Base-by-base conservation (phyloP, 1,140 invertebrate species). In the Danaus plexippus region DNA sequence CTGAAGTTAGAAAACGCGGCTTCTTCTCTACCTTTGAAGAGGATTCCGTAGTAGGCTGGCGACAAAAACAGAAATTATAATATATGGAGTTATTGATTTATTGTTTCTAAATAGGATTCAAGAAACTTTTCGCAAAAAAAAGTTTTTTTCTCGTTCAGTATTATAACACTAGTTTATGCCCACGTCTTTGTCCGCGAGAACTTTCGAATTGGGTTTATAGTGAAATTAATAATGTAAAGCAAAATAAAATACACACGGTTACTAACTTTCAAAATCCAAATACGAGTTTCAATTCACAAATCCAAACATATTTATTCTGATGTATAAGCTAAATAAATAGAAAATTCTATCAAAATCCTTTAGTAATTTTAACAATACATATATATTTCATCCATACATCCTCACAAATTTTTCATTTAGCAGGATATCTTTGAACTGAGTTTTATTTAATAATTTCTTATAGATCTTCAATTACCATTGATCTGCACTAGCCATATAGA, bases 401-500 rank as follows among this genome's bases (percentile, higher is more conserved):
- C 15, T 1, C 1, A 15, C 1, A 15, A 15, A 15, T 15, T 15
- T 15, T 15, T 15, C 15, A 15, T 15, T 15, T 15, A 15, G 3
- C 22, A 32, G 22, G 22, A 32, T 32, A 8, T 32, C 22, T 32
- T 32, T 3, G 22, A 32, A 32, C 22, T 32, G 5, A 47, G 46
- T 11, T 47, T 47, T 47, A 15, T 5, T 22, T 49, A 49, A 18
- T 9, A 6, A 12, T 15, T 40, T 15, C 47, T 55, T 32, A 6
- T 32, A 32, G 22, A 32, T 4, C 1, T 32, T 32, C 22, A 32
- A 32, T 32, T 85, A 97, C 96, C 94, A 76, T 98, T 97, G 51
- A 98, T 93, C 87, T 98, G 96, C 8, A 97, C 97, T 58, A 97
- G 90, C 96, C 96, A 98, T 43, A 97, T 90, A 1, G 95, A 95